Base-by-base conservation (phyloP, 2,888 invertebrate species). In the Agapetus fuscipes region DNA sequence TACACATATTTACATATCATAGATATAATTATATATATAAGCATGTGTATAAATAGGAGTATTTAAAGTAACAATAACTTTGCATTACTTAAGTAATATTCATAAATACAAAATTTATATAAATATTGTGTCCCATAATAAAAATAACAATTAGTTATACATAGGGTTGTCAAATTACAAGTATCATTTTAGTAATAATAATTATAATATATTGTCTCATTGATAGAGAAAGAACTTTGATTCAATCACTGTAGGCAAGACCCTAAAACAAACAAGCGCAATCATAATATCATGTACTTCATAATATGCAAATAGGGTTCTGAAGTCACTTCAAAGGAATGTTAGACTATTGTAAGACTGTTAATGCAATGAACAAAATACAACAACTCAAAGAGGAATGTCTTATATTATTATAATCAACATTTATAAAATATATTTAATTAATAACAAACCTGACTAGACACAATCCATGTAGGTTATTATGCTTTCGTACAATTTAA, bases 301-400 rank as follows among this genome's bases (percentile, higher is more conserved):
- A n/a, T n/a, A n/a, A n/a, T n/a, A n/a, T n/a, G n/a, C n/a, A n/a
- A n/a, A n/a, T n/a, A n/a, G n/a, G n/a, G n/a, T n/a, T n/a, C n/a
- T n/a, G n/a, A n/a, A n/a, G n/a, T n/a, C n/a, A n/a, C n/a, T n/a
- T n/a, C n/a, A n/a, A 39, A 12, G 39, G 37, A 16, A 37, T 15
- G 26, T 31, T 39, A 34, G 34, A 34, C 24, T 16, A 24, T 17
- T 14, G 34, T 20, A 17, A 30, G 26, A 42, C 13, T 30, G 31
- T 27, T 39, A 43, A 26, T 36, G 26, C 37, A 48, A 36, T 28
- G 39, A 35, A 46, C 45, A 40, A 42, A 45, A 44, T 39, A 57
- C 62, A n/a, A n/a, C n/a, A n/a, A n/a, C n/a, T n/a, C n/a, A 64
- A 63, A 62, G 64, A 64, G 66, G 66, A 66, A 66, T 66, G 66